Evolutionary conservation across 2,888 invertebrate genomes (phyloP), one percentile per base, ranked within the genome.

Genomic region (Amiota minor): DNA sequence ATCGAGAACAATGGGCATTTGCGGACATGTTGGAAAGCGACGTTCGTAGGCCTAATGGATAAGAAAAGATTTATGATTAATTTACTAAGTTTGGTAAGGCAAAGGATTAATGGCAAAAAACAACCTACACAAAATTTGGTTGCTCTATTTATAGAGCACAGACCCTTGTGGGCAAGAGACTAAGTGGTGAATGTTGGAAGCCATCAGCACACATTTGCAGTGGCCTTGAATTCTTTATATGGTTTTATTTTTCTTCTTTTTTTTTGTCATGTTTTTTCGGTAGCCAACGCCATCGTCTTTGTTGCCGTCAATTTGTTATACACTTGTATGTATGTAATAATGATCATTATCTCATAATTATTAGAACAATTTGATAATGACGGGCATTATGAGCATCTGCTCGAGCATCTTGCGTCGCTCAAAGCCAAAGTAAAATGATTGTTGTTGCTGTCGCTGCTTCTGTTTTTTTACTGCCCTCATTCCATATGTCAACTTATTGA

Each of bases 1-100:
- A 70, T 97, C 97, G 55, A 97, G 91, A 85, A 98, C 97, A 76
- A 98, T 96, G 49, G 98, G 98, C 88, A 98, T 98, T 92, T 97
- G 96, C 45, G 96, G 95, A 88, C 98, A 98, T 74, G 93, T 95
- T 20, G 98, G 98, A 90, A 98, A 98, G 79, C 98, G 93, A 86
- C 94, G 93, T 91, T 98, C 96, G 90, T 98, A 98, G 8, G 98
- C 98, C 97, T 98, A 90, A 85, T 14, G 23, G 23, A 12, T 14
- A 14, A 53, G 23, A 18, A 12, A 8, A 75, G 20, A 35, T 35
- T 35, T 35, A 35, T 35, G 35, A 35, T 35, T 35, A 35, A 35
- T 35, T 35, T 35, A 35, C 35, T 4, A 35, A 35, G 35, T 35
- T 35, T 4, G 6, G 35, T 35, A 35, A 35, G 35, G 35, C 35